A percentile compares a stretch with the other conserved stretches of the same genome.
These are phyloP conservation scores for Calcarius lapponicus DNA, from an alignment of 2,797 vertebrate genomes.

Conservation along the genomic window DNA sequence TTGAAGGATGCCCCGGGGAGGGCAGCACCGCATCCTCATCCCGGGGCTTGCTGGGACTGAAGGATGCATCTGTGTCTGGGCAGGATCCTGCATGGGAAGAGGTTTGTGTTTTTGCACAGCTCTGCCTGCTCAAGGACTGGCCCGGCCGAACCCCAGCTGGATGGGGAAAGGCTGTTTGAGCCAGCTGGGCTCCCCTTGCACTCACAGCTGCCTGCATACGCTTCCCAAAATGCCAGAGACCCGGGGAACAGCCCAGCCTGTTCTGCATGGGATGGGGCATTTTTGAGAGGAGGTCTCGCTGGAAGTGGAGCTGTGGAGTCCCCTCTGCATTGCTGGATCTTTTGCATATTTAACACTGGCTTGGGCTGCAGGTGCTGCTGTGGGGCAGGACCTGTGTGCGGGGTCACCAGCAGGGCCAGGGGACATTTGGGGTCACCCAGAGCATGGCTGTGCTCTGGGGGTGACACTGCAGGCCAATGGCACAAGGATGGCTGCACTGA, in stretches of 20 bases:
- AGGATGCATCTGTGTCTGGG: not conserved
- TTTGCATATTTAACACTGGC: not conserved
- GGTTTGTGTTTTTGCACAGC: not conserved
- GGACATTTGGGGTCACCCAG: not conserved
- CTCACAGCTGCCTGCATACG: accelerated
- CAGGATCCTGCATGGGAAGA: not conserved
- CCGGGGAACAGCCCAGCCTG: not conserved
- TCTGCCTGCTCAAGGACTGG: accelerated
- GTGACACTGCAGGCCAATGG: accelerated
- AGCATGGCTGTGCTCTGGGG: not conserved
- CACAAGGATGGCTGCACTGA: not conserved
- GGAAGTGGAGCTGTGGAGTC: not conserved
- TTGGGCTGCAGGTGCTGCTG: not conserved
- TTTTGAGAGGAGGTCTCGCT: not conserved
- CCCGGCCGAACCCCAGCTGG: not conserved
- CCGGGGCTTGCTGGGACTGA: no score
- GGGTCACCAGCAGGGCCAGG: not conserved
- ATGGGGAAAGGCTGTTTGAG: not conserved
- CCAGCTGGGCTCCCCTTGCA: not conserved
- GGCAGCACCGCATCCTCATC: no score
- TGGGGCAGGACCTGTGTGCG: accelerated
- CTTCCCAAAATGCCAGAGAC: accelerated
- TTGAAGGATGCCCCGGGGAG: no score
- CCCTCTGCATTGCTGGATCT: not conserved
- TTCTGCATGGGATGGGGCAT: accelerated